These are phyloP conservation scores for Sterrhoptilus dennistouni DNA, from an alignment of 2,113 vertebrate species.

Conservation along the genomic window DNA sequence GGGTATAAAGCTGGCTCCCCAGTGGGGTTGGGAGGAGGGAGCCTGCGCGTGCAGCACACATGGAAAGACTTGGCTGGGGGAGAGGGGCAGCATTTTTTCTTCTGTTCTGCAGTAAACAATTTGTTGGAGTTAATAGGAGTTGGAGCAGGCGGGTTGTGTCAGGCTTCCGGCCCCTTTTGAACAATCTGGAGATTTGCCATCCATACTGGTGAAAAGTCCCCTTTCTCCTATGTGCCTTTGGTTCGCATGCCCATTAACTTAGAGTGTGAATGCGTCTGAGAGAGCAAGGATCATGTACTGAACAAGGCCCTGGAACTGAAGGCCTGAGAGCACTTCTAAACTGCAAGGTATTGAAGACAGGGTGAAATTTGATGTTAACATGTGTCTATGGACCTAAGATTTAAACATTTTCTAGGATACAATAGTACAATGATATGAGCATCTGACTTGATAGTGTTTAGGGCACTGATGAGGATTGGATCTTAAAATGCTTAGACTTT, in stretches of 20 bases:
- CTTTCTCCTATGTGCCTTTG: conserved; percentile 12
- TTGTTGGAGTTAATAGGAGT: conserved; percentile 68
- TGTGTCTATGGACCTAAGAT: background rate
- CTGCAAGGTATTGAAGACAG: background rate
- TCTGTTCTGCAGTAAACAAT: conserved; percentile 72
- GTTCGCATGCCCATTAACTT: background rate
- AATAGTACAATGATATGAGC: background rate
- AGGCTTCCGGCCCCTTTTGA: conserved; percentile 48
- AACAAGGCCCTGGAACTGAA: background rate
- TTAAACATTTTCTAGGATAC: background rate
- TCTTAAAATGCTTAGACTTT: background rate
- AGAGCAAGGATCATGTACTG: background rate
- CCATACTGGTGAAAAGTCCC: conserved; percentile 22
- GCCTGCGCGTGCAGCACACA: conserved; percentile 45
- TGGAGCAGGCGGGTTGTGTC: background rate
- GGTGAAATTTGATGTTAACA: background rate
- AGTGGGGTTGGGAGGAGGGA: conserved; percentile 13
- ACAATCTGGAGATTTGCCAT: conserved; percentile 60
- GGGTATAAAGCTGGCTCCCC: conserved; percentile 52
- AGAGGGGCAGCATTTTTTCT: conserved; percentile 47
- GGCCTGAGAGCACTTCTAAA: background rate
- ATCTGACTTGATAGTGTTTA: background rate
- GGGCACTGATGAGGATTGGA: background rate
- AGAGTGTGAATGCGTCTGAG: background rate
- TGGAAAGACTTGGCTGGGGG: conserved; percentile 47